Evolutionary conservation across 1,140 invertebrate species (phyloP).

Genomic region (Nautilus pompilius): DNA sequence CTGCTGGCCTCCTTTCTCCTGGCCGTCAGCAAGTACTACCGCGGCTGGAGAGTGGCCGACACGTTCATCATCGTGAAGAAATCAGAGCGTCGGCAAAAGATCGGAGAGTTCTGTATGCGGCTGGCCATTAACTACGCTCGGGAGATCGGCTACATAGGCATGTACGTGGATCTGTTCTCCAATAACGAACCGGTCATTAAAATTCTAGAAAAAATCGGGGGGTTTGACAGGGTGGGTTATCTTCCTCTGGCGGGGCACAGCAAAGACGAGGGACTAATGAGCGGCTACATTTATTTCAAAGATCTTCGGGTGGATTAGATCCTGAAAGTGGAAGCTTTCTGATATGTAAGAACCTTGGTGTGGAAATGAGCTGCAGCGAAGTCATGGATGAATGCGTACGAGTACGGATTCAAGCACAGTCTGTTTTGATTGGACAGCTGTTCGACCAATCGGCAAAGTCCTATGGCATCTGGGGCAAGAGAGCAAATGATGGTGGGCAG

Average conservation of each 20-base stretch:
- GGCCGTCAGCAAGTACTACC: slow-evolving; percentile 32
- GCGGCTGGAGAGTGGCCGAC: slow-evolving; percentile 28
- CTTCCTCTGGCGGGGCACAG: slow-evolving; percentile 32
- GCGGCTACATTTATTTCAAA: slow-evolving; percentile 29
- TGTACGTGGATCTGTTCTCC: slow-evolving; percentile 35
- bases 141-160: slow-evolving; percentile 25
- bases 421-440: too few relatives aligned
- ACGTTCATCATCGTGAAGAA: slow-evolving; percentile 29
- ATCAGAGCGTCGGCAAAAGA: slow-evolving; percentile 17
- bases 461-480: too few relatives aligned
- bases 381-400: too few relatives aligned
- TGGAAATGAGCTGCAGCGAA: too few relatives aligned
- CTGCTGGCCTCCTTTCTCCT: slow-evolving; percentile 34
- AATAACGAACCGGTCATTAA: slow-evolving; percentile 30
- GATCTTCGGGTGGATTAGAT: slow-evolving; percentile 21
- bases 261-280: slow-evolving; percentile 22
- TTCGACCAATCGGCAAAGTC: too few relatives aligned
- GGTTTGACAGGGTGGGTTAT: slow-evolving; percentile 27
- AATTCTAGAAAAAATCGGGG: slow-evolving; percentile 27
- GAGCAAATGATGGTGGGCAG: too few relatives aligned
- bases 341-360: too few relatives aligned
- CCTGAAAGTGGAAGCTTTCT: too few relatives aligned
- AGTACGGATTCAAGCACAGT: too few relatives aligned
- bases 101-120: slow-evolving; percentile 25
- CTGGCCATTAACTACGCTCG: slow-evolving; percentile 21